These are phyloP conservation scores for Lagodon rhomboides DNA, from an alignment of 2,797 vertebrate genomes.

Conservation along the genomic window DNA sequence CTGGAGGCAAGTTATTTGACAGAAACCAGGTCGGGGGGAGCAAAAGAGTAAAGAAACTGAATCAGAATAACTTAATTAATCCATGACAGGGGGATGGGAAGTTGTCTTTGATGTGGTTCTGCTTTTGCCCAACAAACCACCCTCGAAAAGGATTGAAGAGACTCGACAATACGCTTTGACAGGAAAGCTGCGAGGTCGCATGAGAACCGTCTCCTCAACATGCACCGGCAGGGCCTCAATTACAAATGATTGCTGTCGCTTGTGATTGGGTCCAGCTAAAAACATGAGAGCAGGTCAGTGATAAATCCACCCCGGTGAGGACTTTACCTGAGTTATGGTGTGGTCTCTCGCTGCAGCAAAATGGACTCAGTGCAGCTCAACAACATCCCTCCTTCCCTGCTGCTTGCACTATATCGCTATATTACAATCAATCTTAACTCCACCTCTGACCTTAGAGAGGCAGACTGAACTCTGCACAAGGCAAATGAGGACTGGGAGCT, in stretches of 20 bases:
- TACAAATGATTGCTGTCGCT: conserved; percentile 40
- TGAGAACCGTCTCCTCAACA: conserved; percentile 26
- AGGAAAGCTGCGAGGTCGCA: conserved; percentile 15
- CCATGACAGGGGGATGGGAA: neutral
- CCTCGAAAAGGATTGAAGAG: neutral
- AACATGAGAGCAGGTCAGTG: conserved; percentile 26
- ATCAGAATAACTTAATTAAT: neutral
- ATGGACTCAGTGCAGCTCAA: conserved; percentile 11
- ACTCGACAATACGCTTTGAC: conserved; percentile 1
- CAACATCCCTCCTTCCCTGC: neutral
- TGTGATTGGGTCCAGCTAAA: conserved; percentile 41
- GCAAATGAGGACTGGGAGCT: neutral
- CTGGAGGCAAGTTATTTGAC: neutral
- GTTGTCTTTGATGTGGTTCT: neutral
- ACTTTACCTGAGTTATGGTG: conserved; percentile 25
- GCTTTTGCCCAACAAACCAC: neutral
- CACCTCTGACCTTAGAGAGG: too few relatives aligned
- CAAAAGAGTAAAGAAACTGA: neutral
- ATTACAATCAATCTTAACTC: conserved; percentile 11
- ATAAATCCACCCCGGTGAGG: conserved; percentile 18
- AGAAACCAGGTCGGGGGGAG: neutral
- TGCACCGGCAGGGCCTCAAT: conserved; percentile 15
- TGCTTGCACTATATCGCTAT: neutral
- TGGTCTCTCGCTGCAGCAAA: neutral
- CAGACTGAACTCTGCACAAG: neutral